These are phyloP conservation scores for Ailuropoda melanoleuca DNA, from an alignment of 2,113 vertebrate genomes.

Conservation along the genomic window DNA sequence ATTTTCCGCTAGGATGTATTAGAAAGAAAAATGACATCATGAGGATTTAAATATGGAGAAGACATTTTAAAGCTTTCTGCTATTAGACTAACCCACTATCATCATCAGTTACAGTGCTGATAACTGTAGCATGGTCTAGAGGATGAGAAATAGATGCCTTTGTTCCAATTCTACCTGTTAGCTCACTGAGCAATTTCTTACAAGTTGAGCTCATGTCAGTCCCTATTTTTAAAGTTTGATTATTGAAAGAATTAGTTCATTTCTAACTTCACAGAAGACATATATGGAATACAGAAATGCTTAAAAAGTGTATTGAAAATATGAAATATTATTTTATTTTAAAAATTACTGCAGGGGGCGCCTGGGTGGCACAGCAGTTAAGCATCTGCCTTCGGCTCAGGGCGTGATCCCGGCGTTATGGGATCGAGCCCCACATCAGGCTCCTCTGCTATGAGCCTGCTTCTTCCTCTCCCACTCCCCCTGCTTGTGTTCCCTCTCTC, in stretches of 20 bases:
- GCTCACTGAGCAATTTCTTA: background rate
- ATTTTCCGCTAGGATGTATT: background rate
- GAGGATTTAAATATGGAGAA: conserved; percentile 5
- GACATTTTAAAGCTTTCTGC: background rate
- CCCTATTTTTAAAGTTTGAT: background rate
- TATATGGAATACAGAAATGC: background rate
- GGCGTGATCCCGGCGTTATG: background rate
- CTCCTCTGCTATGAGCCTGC: no score
- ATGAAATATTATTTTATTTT: background rate
- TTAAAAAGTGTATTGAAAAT: background rate
- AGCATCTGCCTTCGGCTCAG: background rate
- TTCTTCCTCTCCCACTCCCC: no score
- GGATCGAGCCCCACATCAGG: background rate
- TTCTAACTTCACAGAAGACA: background rate
- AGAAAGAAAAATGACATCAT: conserved; percentile 34
- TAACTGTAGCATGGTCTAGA: background rate
- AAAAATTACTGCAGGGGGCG: background rate
- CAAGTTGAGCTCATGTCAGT: background rate
- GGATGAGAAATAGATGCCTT: background rate
- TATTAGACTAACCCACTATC: background rate
- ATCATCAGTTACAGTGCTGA: background rate
- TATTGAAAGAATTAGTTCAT: background rate
- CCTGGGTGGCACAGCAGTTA: background rate
- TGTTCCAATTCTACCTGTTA: background rate
- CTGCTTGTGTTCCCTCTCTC: no score